Percentiles rank a stretch among this genome's conserved stretches.
These are phyloP conservation scores for Gouania willdenowi DNA, from an alignment of 2,797 vertebrate genomes.

Conservation along the genomic window DNA sequence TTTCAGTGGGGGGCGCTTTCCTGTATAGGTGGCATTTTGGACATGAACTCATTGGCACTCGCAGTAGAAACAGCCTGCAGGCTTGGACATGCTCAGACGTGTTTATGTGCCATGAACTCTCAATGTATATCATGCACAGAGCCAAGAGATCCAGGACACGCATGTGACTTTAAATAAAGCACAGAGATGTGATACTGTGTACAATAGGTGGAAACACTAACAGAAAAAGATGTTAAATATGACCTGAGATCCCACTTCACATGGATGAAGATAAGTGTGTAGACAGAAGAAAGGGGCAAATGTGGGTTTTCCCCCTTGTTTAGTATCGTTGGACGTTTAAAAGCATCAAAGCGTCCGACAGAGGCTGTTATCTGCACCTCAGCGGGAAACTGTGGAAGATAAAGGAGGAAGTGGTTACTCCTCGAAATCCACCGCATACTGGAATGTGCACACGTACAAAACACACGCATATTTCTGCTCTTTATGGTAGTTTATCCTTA, in stretches of 20 bases:
- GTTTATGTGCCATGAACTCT: conserved; percentile 46
- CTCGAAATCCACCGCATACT: conserved; percentile 26
- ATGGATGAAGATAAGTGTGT: conserved; percentile 42
- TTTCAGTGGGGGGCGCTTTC: too few relatives aligned
- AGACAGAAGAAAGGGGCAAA: conserved; percentile 54
- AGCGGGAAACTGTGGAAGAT: conserved; percentile 49
- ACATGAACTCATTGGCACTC: conserved; percentile 45
- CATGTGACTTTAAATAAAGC: too few relatives aligned
- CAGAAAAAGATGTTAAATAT: conserved; percentile 62
- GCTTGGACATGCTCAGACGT: conserved; percentile 50
- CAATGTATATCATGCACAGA: conserved; percentile 49
- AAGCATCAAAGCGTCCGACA: conserved; percentile 54
- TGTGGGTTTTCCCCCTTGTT: conserved; percentile 63
- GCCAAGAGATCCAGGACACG: conserved; percentile 35
- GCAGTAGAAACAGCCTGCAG: conserved; percentile 31
- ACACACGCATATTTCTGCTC: neutral
- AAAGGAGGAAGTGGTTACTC: conserved; percentile 61
- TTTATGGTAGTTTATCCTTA: conserved; percentile 27
- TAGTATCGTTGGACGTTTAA: conserved; percentile 34
- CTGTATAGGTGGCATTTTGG: conserved; percentile 51
- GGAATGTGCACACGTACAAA: too few relatives aligned
- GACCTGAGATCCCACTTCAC: conserved; percentile 70
- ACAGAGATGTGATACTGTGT: too few relatives aligned
- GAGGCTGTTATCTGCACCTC: conserved; percentile 48
- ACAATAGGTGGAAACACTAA: too few relatives aligned